Evolutionary conservation across 2,797 vertebrate species (phyloP).

Genomic region (Pogonophryne albipinna): DNA sequence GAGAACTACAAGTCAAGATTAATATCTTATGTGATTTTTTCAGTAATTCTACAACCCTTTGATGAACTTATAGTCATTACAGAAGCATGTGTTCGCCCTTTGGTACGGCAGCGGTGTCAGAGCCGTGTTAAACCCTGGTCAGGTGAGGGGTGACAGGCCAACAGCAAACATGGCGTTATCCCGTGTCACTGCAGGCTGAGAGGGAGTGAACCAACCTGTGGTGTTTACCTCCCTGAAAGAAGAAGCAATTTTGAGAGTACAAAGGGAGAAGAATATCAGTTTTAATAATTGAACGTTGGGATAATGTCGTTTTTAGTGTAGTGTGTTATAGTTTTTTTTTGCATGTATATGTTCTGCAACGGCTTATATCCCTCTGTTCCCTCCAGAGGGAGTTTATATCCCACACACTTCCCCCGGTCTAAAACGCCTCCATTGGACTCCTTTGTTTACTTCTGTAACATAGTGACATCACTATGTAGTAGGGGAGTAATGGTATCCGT

Average conservation of each 20-base stretch:
- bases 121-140: constrained; percentile 15
- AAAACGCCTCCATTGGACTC: too few species aligned
- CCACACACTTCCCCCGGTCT: too few species aligned
- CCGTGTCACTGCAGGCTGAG: constrained; percentile 10
- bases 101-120: constrained; percentile 8
- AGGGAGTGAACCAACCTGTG: not conserved
- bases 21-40: not conserved
- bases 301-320: not conserved
- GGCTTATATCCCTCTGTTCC: too few species aligned
- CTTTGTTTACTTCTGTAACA: too few species aligned
- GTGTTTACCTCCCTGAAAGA: not conserved
- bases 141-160: constrained; percentile 30
- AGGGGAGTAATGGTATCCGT: too few species aligned
- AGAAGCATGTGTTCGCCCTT: constrained; percentile 10
- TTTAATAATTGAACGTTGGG: not conserved
- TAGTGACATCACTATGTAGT: too few species aligned
- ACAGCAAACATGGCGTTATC: constrained; percentile 5
- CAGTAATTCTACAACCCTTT: not conserved
- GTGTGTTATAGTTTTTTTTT: too few species aligned
- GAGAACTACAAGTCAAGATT: not conserved
- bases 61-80: not conserved
- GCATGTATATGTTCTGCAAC: too few species aligned
- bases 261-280: not conserved
- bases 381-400: too few species aligned
- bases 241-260: not conserved